Evolutionary conservation across 2,888 invertebrate species (phyloP).

Genomic region (Conops quadrifasciatus): DNA sequence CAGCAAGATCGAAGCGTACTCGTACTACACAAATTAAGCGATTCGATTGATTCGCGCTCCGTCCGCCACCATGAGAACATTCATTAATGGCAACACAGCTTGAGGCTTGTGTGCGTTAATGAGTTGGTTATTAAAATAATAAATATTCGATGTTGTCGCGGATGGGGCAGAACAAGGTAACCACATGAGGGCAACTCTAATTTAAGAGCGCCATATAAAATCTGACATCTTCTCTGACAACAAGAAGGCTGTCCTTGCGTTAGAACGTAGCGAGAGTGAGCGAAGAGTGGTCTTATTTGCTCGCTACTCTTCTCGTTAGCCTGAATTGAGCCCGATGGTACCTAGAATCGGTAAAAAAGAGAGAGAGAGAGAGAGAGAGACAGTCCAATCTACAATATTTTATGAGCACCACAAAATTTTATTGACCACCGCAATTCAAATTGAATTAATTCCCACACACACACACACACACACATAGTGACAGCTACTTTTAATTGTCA

Average conservation of each 20-base stretch:
- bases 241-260: neutral
- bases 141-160: neutral
- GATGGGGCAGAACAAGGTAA: neutral
- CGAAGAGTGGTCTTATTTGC: too few relatives aligned
- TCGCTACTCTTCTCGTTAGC: neutral
- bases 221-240: neutral
- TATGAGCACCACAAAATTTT: constrained; percentile 5
- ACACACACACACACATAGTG: too few relatives aligned
- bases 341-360: neutral
- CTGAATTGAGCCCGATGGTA: constrained; percentile 14
- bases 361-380: too few relatives aligned
- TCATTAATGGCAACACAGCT: constrained; percentile 7
- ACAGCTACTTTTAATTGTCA: neutral
- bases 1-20: neutral
- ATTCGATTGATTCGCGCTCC: constrained; percentile 28
- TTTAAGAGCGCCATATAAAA: too few relatives aligned
- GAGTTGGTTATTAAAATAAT: constrained; percentile 23
- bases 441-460: neutral
- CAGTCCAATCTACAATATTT: too few relatives aligned
- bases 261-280: neutral
- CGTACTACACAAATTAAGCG: constrained; percentile 30
- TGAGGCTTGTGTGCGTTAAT: constrained; percentile 22
- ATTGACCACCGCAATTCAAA: neutral
- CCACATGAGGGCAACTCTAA: too few relatives aligned
- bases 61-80: neutral